Percentiles rank a stretch among this genome's conserved stretches.
phyloP scores from a whole-genome alignment of 1,140 invertebrate genomes.

The Ceratitis capitata region DNA sequence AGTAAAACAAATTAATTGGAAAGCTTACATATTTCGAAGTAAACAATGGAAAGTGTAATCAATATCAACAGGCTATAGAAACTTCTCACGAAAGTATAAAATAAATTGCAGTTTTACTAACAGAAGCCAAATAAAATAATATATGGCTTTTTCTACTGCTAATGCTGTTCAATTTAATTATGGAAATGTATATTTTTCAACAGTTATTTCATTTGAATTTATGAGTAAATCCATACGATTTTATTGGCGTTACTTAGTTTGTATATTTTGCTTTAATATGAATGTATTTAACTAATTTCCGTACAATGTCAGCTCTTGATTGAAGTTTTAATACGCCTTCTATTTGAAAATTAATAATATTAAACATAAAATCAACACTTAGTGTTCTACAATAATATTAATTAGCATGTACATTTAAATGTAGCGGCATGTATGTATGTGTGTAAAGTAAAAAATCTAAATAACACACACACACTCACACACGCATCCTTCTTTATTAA shows the following conservation, averaged over 20 bases:
- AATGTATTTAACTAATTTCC: not conserved
- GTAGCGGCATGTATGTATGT: not conserved
- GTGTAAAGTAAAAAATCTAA: constrained; percentile 26
- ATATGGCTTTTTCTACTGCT: no score
- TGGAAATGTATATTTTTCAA: not conserved
- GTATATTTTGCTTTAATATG: no score
- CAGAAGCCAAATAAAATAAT: no score
- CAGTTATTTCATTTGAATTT: not conserved
- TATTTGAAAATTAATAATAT: constrained; percentile 40
- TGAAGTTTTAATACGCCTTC: not conserved
- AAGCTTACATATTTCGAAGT: no score
- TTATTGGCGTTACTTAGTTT: not conserved
- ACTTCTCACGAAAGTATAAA: no score
- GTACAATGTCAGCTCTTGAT: not conserved
- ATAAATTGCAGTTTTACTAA: no score
- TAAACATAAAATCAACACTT: constrained; percentile 39
- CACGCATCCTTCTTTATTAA: not conserved
- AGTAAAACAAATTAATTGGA: no score
- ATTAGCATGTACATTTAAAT: constrained; percentile 31
- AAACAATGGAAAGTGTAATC: no score
- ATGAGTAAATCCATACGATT: not conserved
- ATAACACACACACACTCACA: not conserved
- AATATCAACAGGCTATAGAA: no score
- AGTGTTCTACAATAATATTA: constrained; percentile 12
- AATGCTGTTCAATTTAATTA: not conserved